Evolutionary conservation across 2,888 invertebrate species (phyloP), one percentile per base, ranked within the genome.

Genomic region (Apodemia zela): DNA sequence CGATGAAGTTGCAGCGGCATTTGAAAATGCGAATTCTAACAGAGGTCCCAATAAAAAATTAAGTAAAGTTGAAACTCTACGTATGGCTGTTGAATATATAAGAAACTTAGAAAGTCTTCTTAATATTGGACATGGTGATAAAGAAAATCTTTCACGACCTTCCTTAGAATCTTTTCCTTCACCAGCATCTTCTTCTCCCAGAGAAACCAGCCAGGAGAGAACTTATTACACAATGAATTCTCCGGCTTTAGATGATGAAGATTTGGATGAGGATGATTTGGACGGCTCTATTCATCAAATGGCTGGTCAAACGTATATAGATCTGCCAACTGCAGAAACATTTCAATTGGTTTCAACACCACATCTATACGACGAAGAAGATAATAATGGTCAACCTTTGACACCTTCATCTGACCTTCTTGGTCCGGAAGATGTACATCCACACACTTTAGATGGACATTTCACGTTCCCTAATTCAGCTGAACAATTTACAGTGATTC

Each of bases 51-150:
- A 94, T 71, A 97, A 97, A 76, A 97, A 97, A 76, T 85, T 97
- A 6, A 96, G 96, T 74, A 97, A 97, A 92, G 97, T 97, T 3
- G 98, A 98, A 85, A 98, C 98, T 0, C 84, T 98, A 54, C 93
- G 97, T 60, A 97, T 97, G 95, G 98, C 97, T 8, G 97, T 98
- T 0, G 97, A 97, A 77, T 98, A 98, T 76, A 98, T 98, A 69
- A 89, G 96, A 68, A 96, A 96, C 68, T 87, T 98, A 62, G 96
- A 97, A 80, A 94, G 93, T 72, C 81, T 97, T 51, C 82, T 97
- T 8, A 94, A 95, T 35, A 94, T 95, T 62, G 95, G 95, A 3
- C 93, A 93, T 69, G 79, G 91, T 47, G 93, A 93, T 65, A 93
- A 93, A 77, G 92, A 89, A 76, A 92, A 90, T 69, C 76, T 77